These are phyloP conservation scores for Heliconius aoede DNA, from an alignment of 2,888 invertebrate species.

Conservation along the genomic window DNA sequence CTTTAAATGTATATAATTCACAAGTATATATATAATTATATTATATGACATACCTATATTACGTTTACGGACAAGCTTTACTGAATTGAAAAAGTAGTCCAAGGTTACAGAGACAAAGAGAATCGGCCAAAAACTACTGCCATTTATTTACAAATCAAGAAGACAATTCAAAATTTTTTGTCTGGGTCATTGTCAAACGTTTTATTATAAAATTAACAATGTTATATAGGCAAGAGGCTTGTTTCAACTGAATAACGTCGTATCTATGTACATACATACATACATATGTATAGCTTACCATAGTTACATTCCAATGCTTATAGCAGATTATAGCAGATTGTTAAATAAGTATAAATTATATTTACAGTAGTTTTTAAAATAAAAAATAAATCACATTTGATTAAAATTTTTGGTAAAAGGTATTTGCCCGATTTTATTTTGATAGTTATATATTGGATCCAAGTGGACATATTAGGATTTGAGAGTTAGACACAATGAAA, in stretches of 20 bases:
- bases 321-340: neutral
- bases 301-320: neutral
- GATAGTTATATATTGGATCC: neutral
- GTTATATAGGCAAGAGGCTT: neutral
- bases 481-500: neutral
- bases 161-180: slow-evolving; percentile 10
- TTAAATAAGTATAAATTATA: neutral
- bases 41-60: too few species aligned
- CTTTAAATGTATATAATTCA: too few species aligned
- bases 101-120: slow-evolving; percentile 49
- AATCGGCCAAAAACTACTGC: slow-evolving; percentile 37
- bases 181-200: slow-evolving; percentile 1
- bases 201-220: slow-evolving; percentile 3
- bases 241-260: neutral
- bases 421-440: neutral
- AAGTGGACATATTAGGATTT: neutral
- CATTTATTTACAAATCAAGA: slow-evolving; percentile 20
- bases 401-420: too few species aligned
- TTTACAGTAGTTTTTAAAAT: neutral
- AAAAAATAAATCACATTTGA: neutral
- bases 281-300: neutral
- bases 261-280: neutral
- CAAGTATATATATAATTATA: neutral
- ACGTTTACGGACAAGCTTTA: slow-evolving; percentile 24
- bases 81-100: slow-evolving; percentile 43